Percentiles rank a stretch among this genome's conserved stretches.
Evolutionary conservation across 2,113 vertebrate species (phyloP).

Genomic region (Melanerpes formicivorus): DNA sequence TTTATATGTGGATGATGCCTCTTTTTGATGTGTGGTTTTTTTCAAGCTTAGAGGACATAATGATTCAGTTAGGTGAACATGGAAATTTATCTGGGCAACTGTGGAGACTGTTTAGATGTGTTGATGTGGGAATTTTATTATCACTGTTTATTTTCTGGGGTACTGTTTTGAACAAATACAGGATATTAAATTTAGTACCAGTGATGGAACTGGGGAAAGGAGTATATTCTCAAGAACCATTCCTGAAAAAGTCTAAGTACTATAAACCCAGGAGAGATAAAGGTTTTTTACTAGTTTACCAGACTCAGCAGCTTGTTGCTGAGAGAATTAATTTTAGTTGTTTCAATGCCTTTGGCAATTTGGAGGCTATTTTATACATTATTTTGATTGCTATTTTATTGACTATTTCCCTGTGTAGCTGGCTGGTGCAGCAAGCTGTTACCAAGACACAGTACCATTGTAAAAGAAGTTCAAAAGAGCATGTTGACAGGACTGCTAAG

Average conservation of each 20-base stretch:
- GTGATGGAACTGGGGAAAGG: background rate
- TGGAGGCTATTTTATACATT: background rate
- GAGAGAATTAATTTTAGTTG: background rate
- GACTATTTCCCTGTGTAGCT: background rate
- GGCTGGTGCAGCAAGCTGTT: background rate
- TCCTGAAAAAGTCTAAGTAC: background rate
- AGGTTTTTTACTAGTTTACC: background rate
- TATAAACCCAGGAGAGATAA: background rate
- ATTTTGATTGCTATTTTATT: background rate
- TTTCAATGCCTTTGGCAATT: background rate
- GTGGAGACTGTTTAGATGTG: background rate
- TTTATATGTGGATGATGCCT: background rate
- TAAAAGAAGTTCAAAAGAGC: background rate
- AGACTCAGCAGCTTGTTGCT: background rate
- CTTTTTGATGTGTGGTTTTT: background rate
- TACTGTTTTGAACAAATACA: background rate
- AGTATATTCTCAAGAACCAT: fast-evolving
- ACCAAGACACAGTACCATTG: background rate
- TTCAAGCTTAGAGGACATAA: background rate
- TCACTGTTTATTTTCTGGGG: background rate
- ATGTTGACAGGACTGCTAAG: constrained; percentile 11
- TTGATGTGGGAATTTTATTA: background rate
- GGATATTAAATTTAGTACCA: background rate
- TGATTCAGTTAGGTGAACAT: background rate
- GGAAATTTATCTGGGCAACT: background rate